Percentiles rank a stretch among this genome's conserved stretches.
Conservation (phyloP, 2,113 vertebrate species). For the Lasiurus cinereus region DNA sequence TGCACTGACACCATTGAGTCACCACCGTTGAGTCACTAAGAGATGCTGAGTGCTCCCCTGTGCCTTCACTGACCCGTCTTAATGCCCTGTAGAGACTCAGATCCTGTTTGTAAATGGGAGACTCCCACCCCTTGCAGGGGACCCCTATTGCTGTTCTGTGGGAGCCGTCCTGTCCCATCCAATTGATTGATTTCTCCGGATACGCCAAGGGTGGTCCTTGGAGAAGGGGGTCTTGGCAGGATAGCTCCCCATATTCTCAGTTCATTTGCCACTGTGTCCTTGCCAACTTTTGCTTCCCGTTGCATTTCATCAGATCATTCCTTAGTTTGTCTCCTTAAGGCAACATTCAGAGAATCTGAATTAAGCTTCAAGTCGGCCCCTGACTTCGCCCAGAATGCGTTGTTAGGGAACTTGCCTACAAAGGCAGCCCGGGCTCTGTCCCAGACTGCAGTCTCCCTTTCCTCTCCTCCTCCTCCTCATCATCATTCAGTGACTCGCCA, state of each 20-base stretch:
- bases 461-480: slow-evolving; percentile 46
- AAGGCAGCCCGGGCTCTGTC: slow-evolving; percentile 72
- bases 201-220: slow-evolving; percentile 63
- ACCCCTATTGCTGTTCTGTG: slow-evolving; percentile 65
- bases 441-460: slow-evolving; percentile 72
- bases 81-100: slow-evolving; percentile 67
- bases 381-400: slow-evolving; percentile 68
- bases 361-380: slow-evolving; percentile 65
- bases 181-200: slow-evolving; percentile 74
- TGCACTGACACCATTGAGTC: slow-evolving; percentile 45
- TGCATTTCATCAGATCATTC: slow-evolving; percentile 66
- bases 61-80: slow-evolving; percentile 72
- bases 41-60: slow-evolving; percentile 30
- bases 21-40: slow-evolving; percentile 67
- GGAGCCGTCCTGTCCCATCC: slow-evolving; percentile 59
- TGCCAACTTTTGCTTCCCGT: slow-evolving; percentile 73
- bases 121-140: slow-evolving; percentile 27
- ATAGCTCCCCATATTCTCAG: slow-evolving; percentile 62
- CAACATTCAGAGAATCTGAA: slow-evolving; percentile 82
- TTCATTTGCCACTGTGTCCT: slow-evolving; percentile 66
- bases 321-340: slow-evolving; percentile 75
- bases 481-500: slow-evolving; percentile 65
- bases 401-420: slow-evolving; percentile 77
- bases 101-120: slow-evolving; percentile 71
- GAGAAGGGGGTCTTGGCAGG: slow-evolving; percentile 74